Evolutionary conservation across 2,797 vertebrate genomes (phyloP), one percentile per base, ranked within the genome.

Genomic region (Picus viridis): DNA sequence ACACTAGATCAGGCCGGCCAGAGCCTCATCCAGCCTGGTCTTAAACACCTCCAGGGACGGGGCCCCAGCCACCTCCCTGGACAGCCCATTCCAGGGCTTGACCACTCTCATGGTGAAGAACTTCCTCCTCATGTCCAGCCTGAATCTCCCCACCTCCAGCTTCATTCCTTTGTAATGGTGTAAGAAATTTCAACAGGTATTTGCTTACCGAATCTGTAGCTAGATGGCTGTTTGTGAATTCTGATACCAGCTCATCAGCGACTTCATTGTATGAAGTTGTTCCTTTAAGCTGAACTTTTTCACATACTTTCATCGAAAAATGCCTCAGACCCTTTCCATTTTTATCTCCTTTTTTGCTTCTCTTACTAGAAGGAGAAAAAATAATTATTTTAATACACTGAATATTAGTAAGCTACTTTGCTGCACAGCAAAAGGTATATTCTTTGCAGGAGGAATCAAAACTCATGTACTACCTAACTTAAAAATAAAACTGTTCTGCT

Each of bases 221-320:
- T 84, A 98, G 80, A 36, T 98, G 97, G 90, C 96, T 98, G 91
- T 96, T 97, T 74, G 98, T 98, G 96, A 99, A 98, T 92, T 98
- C 98, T 4, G 98, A 97, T 12, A 98, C 98, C 72, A 98, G 97
- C 67, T 98, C 98, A 94, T 98, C 98, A 34, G 98, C 98, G 7
- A 98, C 98, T 95, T 98, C 98, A 26, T 98, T 98, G 85, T 98
- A 98, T 1, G 98, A 98, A 6, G 98, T 98, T 64, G 98, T 98
- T 77, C 98, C 98, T 97, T 98, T 98, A 89, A 97, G 98, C 12
- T 98, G 98, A 73, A 98, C 98, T 96, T 98, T 98, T 96, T 98
- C 98, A 91, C 98, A 98, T n/a, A 98, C 98, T 97, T 98, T 98
- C 98, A 98, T 98, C 78, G 98, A 98, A 97, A 99, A 98, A 95